These are phyloP conservation scores for Hylomyscus alleni DNA, from an alignment of 2,797 vertebrate genomes.

Conservation along the genomic window DNA sequence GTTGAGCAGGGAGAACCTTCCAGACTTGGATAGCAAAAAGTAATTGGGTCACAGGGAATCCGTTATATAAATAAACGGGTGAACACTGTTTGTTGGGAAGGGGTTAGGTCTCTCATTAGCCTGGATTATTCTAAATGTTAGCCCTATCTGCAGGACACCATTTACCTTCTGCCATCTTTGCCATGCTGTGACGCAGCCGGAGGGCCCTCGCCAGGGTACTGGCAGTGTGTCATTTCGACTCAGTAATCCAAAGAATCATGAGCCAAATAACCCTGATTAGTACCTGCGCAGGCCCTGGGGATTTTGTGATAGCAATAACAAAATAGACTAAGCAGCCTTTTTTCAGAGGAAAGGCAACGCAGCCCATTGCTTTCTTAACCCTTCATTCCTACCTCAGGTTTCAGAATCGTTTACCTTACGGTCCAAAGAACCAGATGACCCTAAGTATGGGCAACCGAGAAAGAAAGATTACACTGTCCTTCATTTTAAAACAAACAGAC, in stretches of 20 bases:
- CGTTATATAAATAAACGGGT: neutral
- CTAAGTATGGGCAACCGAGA: neutral
- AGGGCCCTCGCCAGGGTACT: neutral
- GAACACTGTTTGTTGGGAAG: neutral
- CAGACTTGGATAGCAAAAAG: neutral
- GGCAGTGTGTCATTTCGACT: neutral
- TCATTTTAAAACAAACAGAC: neutral
- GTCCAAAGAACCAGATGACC: neutral
- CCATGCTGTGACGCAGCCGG: neutral
- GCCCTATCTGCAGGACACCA: neutral
- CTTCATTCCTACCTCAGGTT: neutral
- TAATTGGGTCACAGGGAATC: neutral
- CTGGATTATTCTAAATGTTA: neutral
- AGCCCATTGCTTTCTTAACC: slow-evolving; percentile 28
- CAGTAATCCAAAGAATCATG: neutral
- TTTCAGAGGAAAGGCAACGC: slow-evolving; percentile 6
- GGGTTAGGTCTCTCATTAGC: neutral
- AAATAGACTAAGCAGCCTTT: neutral
- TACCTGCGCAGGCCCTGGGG: neutral
- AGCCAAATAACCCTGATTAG: neutral
- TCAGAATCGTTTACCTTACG: neutral
- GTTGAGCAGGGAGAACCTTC: neutral
- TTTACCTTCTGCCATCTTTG: neutral
- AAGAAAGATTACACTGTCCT: neutral
- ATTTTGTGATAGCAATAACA: neutral